These are phyloP conservation scores for Lepisosteus osseus DNA, from an alignment of 2,113 vertebrate species.

Conservation along the genomic window DNA sequence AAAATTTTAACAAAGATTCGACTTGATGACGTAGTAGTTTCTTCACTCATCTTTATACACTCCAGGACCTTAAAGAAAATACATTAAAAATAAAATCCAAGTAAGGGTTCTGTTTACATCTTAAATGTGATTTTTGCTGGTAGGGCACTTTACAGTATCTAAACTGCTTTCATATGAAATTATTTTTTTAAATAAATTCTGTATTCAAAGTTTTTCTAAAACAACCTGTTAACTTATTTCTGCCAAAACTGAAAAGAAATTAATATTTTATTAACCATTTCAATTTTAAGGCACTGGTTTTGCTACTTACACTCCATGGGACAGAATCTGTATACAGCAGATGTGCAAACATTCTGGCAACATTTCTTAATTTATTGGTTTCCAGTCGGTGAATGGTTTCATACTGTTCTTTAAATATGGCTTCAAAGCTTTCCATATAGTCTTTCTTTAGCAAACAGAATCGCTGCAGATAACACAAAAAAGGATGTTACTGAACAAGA, in stretches of 20 bases:
- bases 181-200: too few species aligned
- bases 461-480: conserved; percentile 62
- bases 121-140: too few species aligned
- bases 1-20: conserved; percentile 98
- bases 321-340: conserved; percentile 94
- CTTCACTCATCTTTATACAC: conserved; percentile 90
- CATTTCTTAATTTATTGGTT: conserved; percentile 96
- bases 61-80: conserved; percentile 80
- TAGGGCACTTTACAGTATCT: too few species aligned
- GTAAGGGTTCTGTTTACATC: too few species aligned
- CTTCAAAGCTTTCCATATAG: conserved; percentile 97
- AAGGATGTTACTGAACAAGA: neutral
- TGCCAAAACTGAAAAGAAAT: too few species aligned
- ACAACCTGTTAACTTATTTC: too few species aligned
- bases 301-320: conserved; percentile 90
- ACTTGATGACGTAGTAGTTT: conserved; percentile 95
- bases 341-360: conserved; percentile 95
- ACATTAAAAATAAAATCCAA: too few species aligned
- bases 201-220: too few species aligned
- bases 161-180: too few species aligned
- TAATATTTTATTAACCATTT: too few species aligned
- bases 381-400: conserved; percentile 95
- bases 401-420: conserved; percentile 93
- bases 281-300: neutral
- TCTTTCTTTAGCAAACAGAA: conserved; percentile 97